Percentiles rank a stretch among this genome's conserved stretches.
These are phyloP conservation scores for Sweltsa coloradensis DNA, from an alignment of 1,140 invertebrate species.

Conservation along the genomic window DNA sequence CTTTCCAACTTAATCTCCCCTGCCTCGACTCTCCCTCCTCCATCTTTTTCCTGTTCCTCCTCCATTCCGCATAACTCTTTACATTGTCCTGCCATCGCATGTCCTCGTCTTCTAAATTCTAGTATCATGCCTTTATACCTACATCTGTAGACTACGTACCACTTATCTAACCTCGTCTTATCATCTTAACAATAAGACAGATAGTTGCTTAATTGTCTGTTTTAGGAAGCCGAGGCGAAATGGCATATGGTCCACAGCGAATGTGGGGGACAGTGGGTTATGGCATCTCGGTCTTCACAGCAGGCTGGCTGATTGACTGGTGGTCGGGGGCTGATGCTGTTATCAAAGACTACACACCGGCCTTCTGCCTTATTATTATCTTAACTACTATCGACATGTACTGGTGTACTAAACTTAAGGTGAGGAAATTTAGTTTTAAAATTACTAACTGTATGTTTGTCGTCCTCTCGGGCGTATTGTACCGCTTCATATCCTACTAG, in stretches of 20 bases:
- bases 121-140: neutral
- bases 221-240: conserved; percentile 41
- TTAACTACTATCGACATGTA: conserved; percentile 48
- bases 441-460: too few relatives aligned
- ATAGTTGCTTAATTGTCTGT: neutral
- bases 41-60: too few relatives aligned
- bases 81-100: too few relatives aligned
- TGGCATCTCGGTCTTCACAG: conserved; percentile 48
- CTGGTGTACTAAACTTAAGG: conserved; percentile 45
- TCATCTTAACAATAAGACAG: too few relatives aligned
- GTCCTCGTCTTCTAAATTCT: neutral
- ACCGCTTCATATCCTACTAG: too few relatives aligned
- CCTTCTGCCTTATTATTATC: conserved; percentile 45
- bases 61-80: too few relatives aligned
- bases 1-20: too few relatives aligned
- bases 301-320: conserved; percentile 47
- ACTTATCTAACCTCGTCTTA: too few relatives aligned
- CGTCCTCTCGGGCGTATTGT: too few relatives aligned
- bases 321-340: conserved; percentile 31
- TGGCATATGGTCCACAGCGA: conserved; percentile 59
- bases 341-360: conserved; percentile 54
- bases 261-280: conserved; percentile 71
- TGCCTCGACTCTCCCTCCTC: too few relatives aligned
- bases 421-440: too few relatives aligned
- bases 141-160: too few relatives aligned